Percentiles rank a stretch among this genome's conserved stretches.
phyloP scores from a whole-genome alignment of 2,888 invertebrate species.

The Anagyrus pseudococci region DNA sequence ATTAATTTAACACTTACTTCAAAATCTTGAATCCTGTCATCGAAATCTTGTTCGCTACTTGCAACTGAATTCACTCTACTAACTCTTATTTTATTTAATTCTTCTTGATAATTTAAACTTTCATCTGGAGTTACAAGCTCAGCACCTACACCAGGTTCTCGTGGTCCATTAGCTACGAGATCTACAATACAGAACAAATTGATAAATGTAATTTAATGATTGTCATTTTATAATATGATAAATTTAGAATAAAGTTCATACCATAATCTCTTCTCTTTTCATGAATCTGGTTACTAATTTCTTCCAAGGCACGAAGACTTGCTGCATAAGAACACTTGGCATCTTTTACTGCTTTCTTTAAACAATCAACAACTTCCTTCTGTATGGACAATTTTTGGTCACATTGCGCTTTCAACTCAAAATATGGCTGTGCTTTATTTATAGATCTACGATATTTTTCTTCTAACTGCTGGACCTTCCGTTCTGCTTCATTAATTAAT shows the following conservation, averaged over 20 bases:
- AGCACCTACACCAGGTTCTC: constrained; percentile 73
- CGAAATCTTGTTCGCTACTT: constrained; percentile 48
- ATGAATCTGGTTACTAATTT: constrained; percentile 92
- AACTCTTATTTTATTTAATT: constrained; percentile 48
- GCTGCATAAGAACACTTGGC: constrained; percentile 84
- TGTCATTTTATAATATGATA: background rate
- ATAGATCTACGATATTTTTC: constrained; percentile 84
- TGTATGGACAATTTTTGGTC: constrained; percentile 86
- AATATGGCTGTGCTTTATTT: constrained; percentile 86
- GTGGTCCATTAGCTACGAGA: constrained; percentile 63
- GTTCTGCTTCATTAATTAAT: constrained; percentile 82
- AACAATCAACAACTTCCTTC: constrained; percentile 80
- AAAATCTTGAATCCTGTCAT: constrained; percentile 50
- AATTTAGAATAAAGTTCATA: constrained; percentile 28
- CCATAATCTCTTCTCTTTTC: constrained; percentile 69
- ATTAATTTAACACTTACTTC: constrained; percentile 46
- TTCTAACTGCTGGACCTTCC: constrained; percentile 80
- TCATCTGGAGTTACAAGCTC: constrained; percentile 63
- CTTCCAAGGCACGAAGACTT: constrained; percentile 83
- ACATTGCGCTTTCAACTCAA: constrained; percentile 87
- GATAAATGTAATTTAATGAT: constrained; percentile 3
- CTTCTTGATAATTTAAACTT: constrained; percentile 49
- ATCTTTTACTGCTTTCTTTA: constrained; percentile 80
- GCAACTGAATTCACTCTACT: constrained; percentile 51
- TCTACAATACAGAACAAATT: constrained; percentile 44